Base-by-base conservation (phyloP, 2,113 vertebrate genomes). In the Sialia sialis region DNA sequence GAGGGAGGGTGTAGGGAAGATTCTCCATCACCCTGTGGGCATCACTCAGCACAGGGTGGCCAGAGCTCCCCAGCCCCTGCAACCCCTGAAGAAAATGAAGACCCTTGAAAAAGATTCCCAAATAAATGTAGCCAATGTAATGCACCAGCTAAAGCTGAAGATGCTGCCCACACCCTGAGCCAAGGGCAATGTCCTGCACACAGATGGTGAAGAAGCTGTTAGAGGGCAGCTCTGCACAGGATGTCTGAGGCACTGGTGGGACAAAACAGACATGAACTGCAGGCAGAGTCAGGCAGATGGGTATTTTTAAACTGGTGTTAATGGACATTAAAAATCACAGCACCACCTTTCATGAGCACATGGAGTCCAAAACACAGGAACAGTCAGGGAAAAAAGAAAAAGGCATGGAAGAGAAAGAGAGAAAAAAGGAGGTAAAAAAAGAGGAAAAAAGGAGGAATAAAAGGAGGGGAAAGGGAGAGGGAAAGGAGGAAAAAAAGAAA, bases 11-110 rank as follows among this genome's bases (percentile, higher is more conserved):
- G 4, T 44, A 73, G 36, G 46, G 13, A 4, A 9, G 30, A 32
- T 48, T 70, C 41, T 56, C 30, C 38, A 29, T 64, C 11, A 0
- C 27, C 26, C 36, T 1, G 0, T 16, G 38, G 54, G 39, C 18
- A 27, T 43, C n/a, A 48, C 49, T 51, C 23, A 30, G 26, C 29
- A 20, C 25, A 11, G 11, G 1, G 29, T 51, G 36, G 30, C 51
- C 69, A 44, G 63, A 63, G 29, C 29, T 32, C 29, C 36, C 46
- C 84, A 69, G 39, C 7, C 44, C 2, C 4, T 38, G 25, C 10
- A 58, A 11, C 7, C 66, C 19, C 58, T 38, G n/a, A 52, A 39
- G 34, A 34, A 75, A 67, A 39, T 6, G 9, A 34, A 43, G 18
- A 29, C 16, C 7, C 18, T 55, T 32, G 10, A 21, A 11, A 85